These are phyloP conservation scores for Zaprionus davidi DNA, from an alignment of 1,140 invertebrate species.

Conservation along the genomic window DNA sequence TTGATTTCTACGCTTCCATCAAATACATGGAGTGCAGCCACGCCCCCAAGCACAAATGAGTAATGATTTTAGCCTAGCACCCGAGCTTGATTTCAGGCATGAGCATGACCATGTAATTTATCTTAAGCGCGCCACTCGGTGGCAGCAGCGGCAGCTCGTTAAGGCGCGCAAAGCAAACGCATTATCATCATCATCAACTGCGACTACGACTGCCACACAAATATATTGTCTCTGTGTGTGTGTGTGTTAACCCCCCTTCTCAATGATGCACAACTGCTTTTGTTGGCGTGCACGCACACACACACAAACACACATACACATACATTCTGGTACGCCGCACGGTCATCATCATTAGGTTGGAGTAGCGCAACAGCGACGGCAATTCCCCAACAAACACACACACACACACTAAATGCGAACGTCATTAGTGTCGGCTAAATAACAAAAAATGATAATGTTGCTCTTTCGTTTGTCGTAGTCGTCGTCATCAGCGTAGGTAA, in stretches of 20 bases:
- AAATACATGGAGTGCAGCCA: slow-evolving; percentile 12
- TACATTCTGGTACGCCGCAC: slow-evolving; percentile 34
- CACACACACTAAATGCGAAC: slow-evolving; percentile 64
- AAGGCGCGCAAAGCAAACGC: slow-evolving; percentile 73
- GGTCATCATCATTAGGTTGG: slow-evolving; percentile 83
- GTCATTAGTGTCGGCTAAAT: slow-evolving; percentile 81
- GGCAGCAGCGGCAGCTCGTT: slow-evolving; percentile 59
- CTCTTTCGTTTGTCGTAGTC: slow-evolving; percentile 45
- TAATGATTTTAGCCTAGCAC: slow-evolving; percentile 47
- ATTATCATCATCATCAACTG: slow-evolving; percentile 79
- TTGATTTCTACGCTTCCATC: slow-evolving; percentile 5
- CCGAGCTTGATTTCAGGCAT: slow-evolving; percentile 52
- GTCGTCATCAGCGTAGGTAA: slow-evolving; percentile 66
- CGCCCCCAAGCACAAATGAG: slow-evolving; percentile 41
- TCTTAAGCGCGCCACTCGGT: slow-evolving; percentile 50
- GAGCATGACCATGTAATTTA: slow-evolving; percentile 65
- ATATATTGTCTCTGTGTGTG: not conserved
- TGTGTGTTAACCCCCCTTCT: slow-evolving; percentile 12
- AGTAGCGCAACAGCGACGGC: slow-evolving; percentile 21
- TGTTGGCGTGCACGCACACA: slow-evolving; percentile 58
- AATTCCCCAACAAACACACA: slow-evolving; percentile 17
- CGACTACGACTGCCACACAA: slow-evolving; percentile 25
- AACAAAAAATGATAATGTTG: slow-evolving; percentile 82
- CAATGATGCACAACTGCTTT: slow-evolving; percentile 58
- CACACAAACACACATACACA: slow-evolving; percentile 25